Base-by-base conservation (phyloP, 2,113 vertebrate genomes). In the Odocoileus hemionus region DNA sequence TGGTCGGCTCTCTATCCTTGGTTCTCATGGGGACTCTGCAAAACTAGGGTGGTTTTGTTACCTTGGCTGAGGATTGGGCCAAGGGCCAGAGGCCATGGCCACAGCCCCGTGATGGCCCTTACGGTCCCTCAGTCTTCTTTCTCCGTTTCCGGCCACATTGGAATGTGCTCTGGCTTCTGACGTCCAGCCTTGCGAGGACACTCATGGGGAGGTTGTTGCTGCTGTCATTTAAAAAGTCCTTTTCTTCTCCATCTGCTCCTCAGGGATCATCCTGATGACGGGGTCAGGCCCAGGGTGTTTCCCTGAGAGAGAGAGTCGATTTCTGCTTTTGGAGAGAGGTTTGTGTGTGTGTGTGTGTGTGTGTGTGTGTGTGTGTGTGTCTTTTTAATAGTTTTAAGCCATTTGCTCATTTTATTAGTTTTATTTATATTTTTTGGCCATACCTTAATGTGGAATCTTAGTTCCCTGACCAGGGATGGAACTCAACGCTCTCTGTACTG, bases 121-220 rank as follows among this genome's bases (percentile, higher is more conserved):
- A 1, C 80, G 1, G 7, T 28, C 17, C 61, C 30, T 52, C 67
- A 21, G 43, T 54, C 60, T 57, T 74, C 74, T 13, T 16, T 84
- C 74, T 58, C 36, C 52, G 39, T 58, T 50, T 74, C 74, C 11
- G 16, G 11, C 67, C 55, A 25, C 8, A 1, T 21, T 14, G 2
- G 52, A 54, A 33, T 23, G 14, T 19, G 0, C 9, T 64, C 39
- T 76, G 90, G 2, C 23, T 67, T 10, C 11, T n/a, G 50, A 30
- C 2, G 8, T 33, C 45, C 23, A 6, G 47, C 26, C 43, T 21
- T 39, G n/a, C 11, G 0, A 74, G 10, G 67, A 39, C 67, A 39
- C 67, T 39, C 67, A 28, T 0, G 6, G 47, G 57, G 26, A 2
- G 1, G 1, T 19, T 45, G 6, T 16, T 28, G 52, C 39, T 12